These are phyloP conservation scores for Xiphophorus birchmanni DNA, from an alignment of 2,797 vertebrate genomes.

Conservation along the genomic window DNA sequence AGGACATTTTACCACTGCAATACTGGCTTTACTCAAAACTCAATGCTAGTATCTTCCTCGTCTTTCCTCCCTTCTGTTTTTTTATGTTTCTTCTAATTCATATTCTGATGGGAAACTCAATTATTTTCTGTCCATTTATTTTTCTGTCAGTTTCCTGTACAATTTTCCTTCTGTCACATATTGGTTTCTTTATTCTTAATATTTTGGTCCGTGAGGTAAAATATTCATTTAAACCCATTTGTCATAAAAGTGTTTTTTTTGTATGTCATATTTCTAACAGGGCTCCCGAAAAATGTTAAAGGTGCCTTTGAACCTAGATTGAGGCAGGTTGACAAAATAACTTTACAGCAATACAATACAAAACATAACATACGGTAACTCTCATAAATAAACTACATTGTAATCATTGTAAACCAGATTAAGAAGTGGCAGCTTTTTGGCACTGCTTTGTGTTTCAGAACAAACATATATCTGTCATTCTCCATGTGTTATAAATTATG, in stretches of 20 bases:
- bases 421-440: neutral
- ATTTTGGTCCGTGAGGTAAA: neutral
- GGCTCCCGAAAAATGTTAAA: neutral
- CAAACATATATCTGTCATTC: neutral
- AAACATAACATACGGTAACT: neutral
- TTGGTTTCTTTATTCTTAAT: neutral
- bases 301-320: neutral
- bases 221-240: neutral
- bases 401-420: neutral
- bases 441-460: neutral
- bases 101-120: neutral
- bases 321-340: neutral
- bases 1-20: constrained; percentile 20
- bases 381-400: neutral
- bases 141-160: neutral
- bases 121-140: neutral
- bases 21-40: constrained; percentile 18
- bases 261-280: neutral
- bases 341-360: neutral
- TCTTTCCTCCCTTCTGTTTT: neutral
- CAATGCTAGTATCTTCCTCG: neutral
- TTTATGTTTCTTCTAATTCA: constrained; percentile 1
- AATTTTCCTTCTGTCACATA: neutral
- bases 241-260: neutral
- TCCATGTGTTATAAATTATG: neutral